These are phyloP conservation scores for Pristionchus entomophagus DNA, from an alignment of 2,888 invertebrate genomes.

Conservation along the genomic window DNA sequence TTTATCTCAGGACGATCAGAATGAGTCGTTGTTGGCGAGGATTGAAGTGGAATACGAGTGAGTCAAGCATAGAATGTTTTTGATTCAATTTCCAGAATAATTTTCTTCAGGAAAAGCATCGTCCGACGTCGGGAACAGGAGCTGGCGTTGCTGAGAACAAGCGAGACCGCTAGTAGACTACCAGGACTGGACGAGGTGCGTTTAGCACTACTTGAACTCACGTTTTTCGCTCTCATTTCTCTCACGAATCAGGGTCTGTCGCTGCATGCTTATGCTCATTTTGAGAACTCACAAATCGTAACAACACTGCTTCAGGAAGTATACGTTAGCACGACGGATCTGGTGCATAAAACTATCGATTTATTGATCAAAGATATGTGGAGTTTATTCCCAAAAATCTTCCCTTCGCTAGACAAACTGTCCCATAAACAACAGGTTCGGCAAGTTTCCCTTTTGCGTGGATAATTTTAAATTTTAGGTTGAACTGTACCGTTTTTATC, in stretches of 20 bases:
- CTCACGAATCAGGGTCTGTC: too few relatives aligned
- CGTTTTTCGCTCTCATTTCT: too few relatives aligned
- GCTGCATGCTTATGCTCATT: too few relatives aligned
- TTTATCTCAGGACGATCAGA: too few relatives aligned
- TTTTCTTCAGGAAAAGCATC: not conserved
- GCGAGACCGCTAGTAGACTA: not conserved
- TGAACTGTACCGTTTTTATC: not conserved
- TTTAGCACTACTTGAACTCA: not conserved
- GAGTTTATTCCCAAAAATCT: not conserved
- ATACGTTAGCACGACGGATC: not conserved
- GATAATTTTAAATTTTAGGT: not conserved
- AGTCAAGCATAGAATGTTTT: too few relatives aligned
- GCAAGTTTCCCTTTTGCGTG: not conserved
- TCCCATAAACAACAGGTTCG: not conserved
- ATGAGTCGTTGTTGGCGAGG: too few relatives aligned
- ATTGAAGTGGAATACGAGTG: too few relatives aligned
- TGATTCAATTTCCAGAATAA: too few relatives aligned
- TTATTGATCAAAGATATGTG: not conserved
- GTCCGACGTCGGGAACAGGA: not conserved
- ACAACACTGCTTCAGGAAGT: not conserved
- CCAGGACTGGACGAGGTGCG: not conserved
- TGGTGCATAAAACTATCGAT: not conserved
- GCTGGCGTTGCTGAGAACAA: not conserved
- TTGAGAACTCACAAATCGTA: not conserved
- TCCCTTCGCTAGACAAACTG: not conserved